These are phyloP conservation scores for Amblyopsis rosae DNA, from an alignment of 2,113 vertebrate genomes.

Conservation along the genomic window DNA sequence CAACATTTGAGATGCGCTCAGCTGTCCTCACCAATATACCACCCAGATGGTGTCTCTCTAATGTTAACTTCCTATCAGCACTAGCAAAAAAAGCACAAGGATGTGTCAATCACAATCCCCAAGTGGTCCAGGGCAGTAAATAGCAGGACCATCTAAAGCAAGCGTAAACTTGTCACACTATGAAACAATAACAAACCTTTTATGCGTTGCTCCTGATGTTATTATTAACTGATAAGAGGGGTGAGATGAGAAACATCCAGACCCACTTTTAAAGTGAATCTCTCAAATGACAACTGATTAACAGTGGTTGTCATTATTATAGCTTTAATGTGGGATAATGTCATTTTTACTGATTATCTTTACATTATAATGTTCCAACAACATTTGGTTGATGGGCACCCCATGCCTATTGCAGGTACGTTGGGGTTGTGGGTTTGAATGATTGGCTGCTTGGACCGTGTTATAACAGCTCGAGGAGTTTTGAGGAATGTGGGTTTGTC, in stretches of 20 bases:
- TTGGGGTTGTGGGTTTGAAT: constrained; percentile 45
- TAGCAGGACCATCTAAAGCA: constrained; percentile 40
- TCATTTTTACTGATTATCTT: constrained; percentile 10
- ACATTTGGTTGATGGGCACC: not conserved
- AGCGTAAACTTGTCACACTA: constrained; percentile 25
- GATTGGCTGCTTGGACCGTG: constrained; percentile 56
- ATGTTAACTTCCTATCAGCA: constrained; percentile 62
- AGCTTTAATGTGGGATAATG: not conserved
- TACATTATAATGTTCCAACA: constrained; percentile 4
- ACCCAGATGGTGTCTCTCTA: constrained; percentile 64
- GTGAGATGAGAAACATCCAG: not conserved
- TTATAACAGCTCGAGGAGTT: constrained; percentile 65
- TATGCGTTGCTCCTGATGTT: not conserved
- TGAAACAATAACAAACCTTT: constrained; percentile 2
- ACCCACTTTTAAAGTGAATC: not conserved
- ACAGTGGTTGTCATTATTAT: not conserved
- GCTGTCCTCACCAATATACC: constrained; percentile 69
- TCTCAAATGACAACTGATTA: not conserved
- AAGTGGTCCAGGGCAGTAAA: constrained; percentile 35
- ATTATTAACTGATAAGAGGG: not conserved
- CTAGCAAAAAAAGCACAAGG: constrained; percentile 67
- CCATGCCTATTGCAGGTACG: constrained; percentile 37
- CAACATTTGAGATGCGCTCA: constrained; percentile 62
- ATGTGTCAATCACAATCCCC: constrained; percentile 56
- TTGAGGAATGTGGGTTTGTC: constrained; percentile 81